Evolutionary conservation across 2,797 vertebrate species (phyloP).

Genomic region (Hephaestus fuliginosus): DNA sequence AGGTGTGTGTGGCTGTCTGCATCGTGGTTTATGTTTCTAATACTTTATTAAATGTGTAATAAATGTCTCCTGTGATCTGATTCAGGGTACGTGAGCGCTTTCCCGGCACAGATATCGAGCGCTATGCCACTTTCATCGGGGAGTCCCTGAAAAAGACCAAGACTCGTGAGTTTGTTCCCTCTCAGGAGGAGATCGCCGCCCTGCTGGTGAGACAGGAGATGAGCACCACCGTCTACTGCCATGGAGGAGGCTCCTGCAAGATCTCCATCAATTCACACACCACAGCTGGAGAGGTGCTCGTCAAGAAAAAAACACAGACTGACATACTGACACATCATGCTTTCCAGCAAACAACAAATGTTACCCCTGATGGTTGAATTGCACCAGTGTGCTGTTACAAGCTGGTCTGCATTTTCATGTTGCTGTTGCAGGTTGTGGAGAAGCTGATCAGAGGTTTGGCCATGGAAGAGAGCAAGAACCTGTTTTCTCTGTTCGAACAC

Average conservation of each 20-base stretch:
- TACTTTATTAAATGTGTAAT: background rate
- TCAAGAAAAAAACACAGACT: background rate
- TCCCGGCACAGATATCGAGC: constrained; percentile 91
- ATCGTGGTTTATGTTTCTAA: background rate
- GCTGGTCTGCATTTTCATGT: background rate
- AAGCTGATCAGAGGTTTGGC: constrained; percentile 94
- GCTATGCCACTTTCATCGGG: constrained; percentile 89
- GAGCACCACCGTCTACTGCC: constrained; percentile 95
- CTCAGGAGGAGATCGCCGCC: constrained; percentile 94
- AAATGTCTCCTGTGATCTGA: background rate
- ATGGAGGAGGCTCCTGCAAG: constrained; percentile 95
- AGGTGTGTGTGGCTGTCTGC: constrained; percentile 82
- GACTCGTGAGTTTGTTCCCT: constrained; percentile 93
- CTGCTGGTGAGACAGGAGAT: constrained; percentile 93
- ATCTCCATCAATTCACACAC: constrained; percentile 97
- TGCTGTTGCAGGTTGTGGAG: constrained; percentile 89
- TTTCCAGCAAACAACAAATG: background rate
- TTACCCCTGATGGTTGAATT: background rate
- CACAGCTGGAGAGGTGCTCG: constrained; percentile 92
- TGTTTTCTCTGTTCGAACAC: constrained; percentile 95
- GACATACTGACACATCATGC: background rate
- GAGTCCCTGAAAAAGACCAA: constrained; percentile 95
- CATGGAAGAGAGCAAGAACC: constrained; percentile 95
- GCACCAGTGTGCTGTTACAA: background rate
- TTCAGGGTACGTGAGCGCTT: constrained; percentile 91